Evolutionary conservation across 2,888 invertebrate genomes (phyloP), one percentile per base, ranked within the genome.

Genomic region (Altica lythri): DNA sequence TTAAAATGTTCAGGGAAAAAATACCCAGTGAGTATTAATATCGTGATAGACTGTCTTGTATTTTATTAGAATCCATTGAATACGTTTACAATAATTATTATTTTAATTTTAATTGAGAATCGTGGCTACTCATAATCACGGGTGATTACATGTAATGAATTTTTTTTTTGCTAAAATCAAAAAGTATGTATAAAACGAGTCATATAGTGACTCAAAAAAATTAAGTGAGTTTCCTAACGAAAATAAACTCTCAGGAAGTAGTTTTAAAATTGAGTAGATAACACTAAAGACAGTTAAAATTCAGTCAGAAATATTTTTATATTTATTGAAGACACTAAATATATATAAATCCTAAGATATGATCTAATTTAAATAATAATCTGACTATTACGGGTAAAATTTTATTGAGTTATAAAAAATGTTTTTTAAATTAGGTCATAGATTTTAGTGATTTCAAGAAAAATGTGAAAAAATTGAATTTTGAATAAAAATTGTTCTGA

Each of bases 141-240:
- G 8, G 40, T 40, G 40, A 40, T 40, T 40, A 22, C 40, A 40
- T 40, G 22, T 40, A 40, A 40, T 40, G 40, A 17, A 10, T 6
- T 40, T 22, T 40, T 29, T 29, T 40, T 40, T 40, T 25, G 22
- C 40, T 22, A 40, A 40, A 40, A 40, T 40, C 40, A 40, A 40
- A 40, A 40, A 12, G n/a, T n/a, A n/a, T n/a, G n/a, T n/a, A n/a
- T n/a, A n/a, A n/a, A n/a, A 13, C 12, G 40, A 12, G 40, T 40
- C 40, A 40, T n/a, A n/a, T 25, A 40, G 40, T 40, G 40, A 40
- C 40, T 40, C 10, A 29, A 22, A 40, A 40, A 40, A 22, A 25
- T 4, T 12, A n/a, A n/a, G n/a, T n/a, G n/a, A n/a, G n/a, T 35
- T 37, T 37, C 18, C 37, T 17, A 37, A 29, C 10, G 6, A 9